Base-by-base conservation (phyloP, 2,888 invertebrate genomes). In the Andrena marginata region DNA sequence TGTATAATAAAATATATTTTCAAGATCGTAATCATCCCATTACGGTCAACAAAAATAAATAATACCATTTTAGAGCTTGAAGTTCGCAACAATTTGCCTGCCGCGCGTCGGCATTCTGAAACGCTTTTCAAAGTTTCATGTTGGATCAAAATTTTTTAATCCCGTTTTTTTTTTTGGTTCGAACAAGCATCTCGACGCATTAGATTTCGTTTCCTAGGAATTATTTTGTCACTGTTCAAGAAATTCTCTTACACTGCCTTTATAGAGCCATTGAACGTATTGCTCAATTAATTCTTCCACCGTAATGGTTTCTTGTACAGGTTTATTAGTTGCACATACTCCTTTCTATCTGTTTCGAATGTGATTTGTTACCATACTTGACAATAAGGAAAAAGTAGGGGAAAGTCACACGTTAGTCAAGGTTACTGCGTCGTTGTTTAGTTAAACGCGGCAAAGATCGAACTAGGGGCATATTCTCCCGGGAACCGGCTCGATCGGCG, bases 221-320 rank as follows among this genome's bases (percentile, higher is more conserved):
- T 73, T 65, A 42, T 71, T 85, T 79, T 77, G 1, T 56, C 63
- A 63, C 59, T 71, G 42, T 78, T 77, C 79, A 23, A 72, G 68
- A 56, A 65, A 75, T 80, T 82, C 72, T 80, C 73, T 82, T 85
- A 87, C 88, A 88, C 88, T 88, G 88, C 87, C 88, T 86, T 73
- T 35, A 73, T 85, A 85, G 84, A 88, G 71, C 81, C 85, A 85
- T 80, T 86, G 70, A 85, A 86, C 77, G 49, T 85, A 80, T 84
- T 87, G 87, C 87, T 88, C 87, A 85, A 88, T 88, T 86, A 79
- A 82, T 85, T 88, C 85, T 88, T 87, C 85, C 87, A 80, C 62
- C 77, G 54, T 63, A 60, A 80, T 77, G 33, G 76, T 77, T 80
- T 67, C 79, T 65, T 82, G 67, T 79, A 79, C 68, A 81, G 54